Base-by-base conservation (phyloP, 2,113 vertebrate species). In the Nipponia nippon region DNA sequence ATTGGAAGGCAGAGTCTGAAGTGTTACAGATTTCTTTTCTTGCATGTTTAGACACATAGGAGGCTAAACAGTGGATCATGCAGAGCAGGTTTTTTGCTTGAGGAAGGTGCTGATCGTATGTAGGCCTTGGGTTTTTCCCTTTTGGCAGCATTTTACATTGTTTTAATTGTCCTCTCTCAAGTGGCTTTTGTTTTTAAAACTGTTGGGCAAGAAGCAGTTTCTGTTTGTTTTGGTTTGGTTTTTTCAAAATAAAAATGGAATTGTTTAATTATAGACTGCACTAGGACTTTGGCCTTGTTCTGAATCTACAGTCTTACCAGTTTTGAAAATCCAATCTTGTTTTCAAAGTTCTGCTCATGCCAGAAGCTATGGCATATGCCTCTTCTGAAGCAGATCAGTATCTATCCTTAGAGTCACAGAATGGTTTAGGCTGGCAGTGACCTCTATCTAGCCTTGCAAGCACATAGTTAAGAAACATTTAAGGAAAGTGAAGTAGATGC, bases 151-250 rank as follows among this genome's bases (percentile, higher is more conserved):
- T 73, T 93, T 86, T 83, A 34, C 13, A 6, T 94, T 73, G 75
- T 62, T 97, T 83, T 91, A 89, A 59, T 87, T 96, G 63, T 90
- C 40, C 25, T 72, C 29, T 96, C 73, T 95, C 79, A 94, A 93
- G 89, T 87, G 80, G 40, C 79, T 92, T 95, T 90, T 96, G 79
- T 96, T 97, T 91, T 88, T 79, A 69, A 91, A 97, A 89, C 63
- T n/a, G 32, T 84, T 95, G 66, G 49, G 86, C 80, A 94, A 90
- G 89, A 83, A 93, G 38, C 47, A 87, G 83, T 87, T 95, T 96
- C 73, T 94, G 66, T 93, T 90, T 96, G 81, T 40, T 95, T 95
- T 93, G 46, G 6, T 75, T 86, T 84, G 11, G 0, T 65, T 92
- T 80, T 90, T 87, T 26, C 49, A 40, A 89, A 91, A 65, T 73